These are phyloP conservation scores for Metellina segmentata DNA, from an alignment of 2,888 invertebrate species.

Conservation along the genomic window DNA sequence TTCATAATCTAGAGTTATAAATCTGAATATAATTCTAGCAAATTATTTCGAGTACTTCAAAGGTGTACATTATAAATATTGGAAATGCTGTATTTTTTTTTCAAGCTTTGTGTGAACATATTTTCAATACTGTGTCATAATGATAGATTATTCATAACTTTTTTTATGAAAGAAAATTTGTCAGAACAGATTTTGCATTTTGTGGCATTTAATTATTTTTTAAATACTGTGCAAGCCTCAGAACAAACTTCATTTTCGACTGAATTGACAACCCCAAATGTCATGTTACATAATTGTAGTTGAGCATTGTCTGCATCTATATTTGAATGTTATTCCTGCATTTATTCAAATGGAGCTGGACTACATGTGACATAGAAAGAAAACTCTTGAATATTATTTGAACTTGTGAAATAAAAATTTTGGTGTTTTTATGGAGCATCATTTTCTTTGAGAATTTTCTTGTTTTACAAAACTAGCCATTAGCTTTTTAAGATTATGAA, in stretches of 20 bases:
- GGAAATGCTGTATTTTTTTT: too few species aligned
- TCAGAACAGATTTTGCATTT: constrained; percentile 3
- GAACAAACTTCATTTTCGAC: constrained; percentile 48
- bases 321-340: constrained; percentile 69
- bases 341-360: constrained; percentile 70
- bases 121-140: neutral
- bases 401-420: constrained; percentile 75
- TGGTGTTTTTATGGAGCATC: constrained; percentile 63
- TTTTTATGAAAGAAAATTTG: neutral
- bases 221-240: constrained; percentile 18
- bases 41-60: too few species aligned
- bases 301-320: constrained; percentile 65
- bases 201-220: constrained; percentile 52
- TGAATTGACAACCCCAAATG: constrained; percentile 50
- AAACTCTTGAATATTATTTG: constrained; percentile 71
- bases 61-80: too few species aligned
- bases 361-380: constrained; percentile 67
- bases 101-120: too few species aligned
- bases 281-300: constrained; percentile 67
- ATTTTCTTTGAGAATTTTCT: too few species aligned
- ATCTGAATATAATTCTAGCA: too few species aligned
- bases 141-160: neutral
- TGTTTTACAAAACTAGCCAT: too few species aligned
- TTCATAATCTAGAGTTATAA: too few species aligned
- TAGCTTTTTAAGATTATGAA: too few species aligned